Evolutionary conservation across 2,888 invertebrate genomes (phyloP).

Genomic region (Standfussiana lucernea): DNA sequence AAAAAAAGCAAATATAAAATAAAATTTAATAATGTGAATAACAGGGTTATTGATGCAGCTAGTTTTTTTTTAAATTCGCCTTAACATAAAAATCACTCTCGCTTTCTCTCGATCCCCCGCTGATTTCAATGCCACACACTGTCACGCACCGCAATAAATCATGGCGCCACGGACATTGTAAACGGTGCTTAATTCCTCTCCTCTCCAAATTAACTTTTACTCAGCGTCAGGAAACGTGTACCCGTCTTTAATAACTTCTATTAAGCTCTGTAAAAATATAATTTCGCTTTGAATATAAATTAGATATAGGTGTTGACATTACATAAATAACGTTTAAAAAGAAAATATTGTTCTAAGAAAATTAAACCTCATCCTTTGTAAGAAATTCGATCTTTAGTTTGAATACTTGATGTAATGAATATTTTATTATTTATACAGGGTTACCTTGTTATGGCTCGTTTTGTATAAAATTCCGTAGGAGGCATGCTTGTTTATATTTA

Average conservation of each 20-base stretch:
- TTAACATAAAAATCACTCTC: constrained; percentile 1
- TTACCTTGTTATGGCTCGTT: neutral
- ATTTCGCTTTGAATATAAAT: constrained; percentile 44
- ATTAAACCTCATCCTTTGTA: neutral
- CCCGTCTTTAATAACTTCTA: constrained; percentile 34
- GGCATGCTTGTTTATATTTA: neutral
- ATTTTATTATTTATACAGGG: constrained; percentile 24
- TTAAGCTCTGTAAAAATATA: constrained; percentile 34
- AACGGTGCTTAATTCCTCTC: constrained; percentile 82
- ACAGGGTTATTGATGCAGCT: neutral
- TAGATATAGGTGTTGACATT: constrained; percentile 25
- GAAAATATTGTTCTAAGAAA: constrained; percentile 38
- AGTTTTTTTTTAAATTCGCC: neutral
- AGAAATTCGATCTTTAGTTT: constrained; percentile 37
- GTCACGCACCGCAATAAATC: constrained; percentile 82
- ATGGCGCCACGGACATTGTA: constrained; percentile 82
- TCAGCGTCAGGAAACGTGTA: constrained; percentile 54
- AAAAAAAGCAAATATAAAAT: too few species aligned
- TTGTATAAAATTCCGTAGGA: neutral
- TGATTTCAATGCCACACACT: constrained; percentile 65
- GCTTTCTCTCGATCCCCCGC: constrained; percentile 21
- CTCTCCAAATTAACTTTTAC: constrained; percentile 79
- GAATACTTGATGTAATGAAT: constrained; percentile 45
- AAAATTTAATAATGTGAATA: neutral
- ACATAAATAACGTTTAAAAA: constrained; percentile 20